phyloP scores from a whole-genome alignment of 2,888 invertebrate genomes.

The Troides aeacus region DNA sequence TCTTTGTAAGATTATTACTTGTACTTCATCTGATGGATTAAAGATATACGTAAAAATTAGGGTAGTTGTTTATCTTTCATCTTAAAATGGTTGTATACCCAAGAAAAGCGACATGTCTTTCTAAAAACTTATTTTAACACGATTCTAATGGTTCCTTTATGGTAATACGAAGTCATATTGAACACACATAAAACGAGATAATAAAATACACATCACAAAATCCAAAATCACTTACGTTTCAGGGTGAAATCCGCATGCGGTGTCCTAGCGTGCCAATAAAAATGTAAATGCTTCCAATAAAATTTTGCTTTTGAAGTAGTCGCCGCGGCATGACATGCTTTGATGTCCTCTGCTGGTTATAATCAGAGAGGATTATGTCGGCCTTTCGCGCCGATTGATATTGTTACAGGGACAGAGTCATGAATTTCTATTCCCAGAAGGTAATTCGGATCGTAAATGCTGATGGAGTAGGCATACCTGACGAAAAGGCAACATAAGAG shows the following conservation, averaged over 20 bases:
- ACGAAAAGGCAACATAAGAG: not conserved
- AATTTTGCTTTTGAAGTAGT: constrained; percentile 76
- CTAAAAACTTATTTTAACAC: constrained; percentile 33
- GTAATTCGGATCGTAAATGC: constrained; percentile 19
- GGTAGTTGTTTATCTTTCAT: not conserved
- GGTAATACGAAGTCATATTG: constrained; percentile 72
- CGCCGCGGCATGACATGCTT: constrained; percentile 55
- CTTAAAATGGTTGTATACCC: not conserved
- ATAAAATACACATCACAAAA: constrained; percentile 79
- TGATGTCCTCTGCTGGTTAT: constrained; percentile 63
- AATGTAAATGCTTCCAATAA: constrained; percentile 77
- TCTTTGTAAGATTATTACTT: no score
- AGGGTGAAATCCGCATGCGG: constrained; percentile 64
- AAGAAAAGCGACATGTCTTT: constrained; percentile 39
- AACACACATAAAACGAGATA: constrained; percentile 76
- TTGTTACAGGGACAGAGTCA: constrained; percentile 15
- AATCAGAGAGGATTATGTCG: constrained; percentile 62
- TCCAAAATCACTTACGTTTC: constrained; percentile 80
- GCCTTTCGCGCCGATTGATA: constrained; percentile 43
- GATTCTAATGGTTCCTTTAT: constrained; percentile 66
- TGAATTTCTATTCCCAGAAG: constrained; percentile 21
- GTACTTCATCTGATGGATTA: no score
- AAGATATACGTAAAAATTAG: not conserved
- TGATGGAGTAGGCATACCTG: constrained; percentile 1
- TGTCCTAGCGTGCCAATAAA: constrained; percentile 78